Base-by-base conservation (phyloP, 2,888 invertebrate genomes). In the Scaptodrosophila latifasciaeformis region DNA sequence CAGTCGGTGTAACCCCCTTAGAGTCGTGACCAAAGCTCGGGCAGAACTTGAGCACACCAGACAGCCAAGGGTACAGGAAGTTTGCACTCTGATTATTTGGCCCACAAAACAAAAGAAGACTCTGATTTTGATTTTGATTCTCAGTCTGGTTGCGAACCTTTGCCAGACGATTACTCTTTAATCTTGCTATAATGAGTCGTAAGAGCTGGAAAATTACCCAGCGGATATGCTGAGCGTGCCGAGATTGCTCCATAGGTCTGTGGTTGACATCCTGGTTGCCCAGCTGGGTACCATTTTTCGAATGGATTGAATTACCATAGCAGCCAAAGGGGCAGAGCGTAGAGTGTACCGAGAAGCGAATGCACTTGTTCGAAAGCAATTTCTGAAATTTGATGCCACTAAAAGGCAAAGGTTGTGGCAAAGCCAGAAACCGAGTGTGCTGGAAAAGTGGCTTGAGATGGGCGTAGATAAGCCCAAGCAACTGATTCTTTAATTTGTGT, bases 81-180 rank as follows among this genome's bases (percentile, higher is more conserved):
- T 76, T 53, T 49, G 59, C 74, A 82, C 80, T 80, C 67, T 43
- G 52, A 48, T 47, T 56, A 61, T 67, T 57, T 62, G 61, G 48
- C n/a, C 3, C 24, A 3, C 24, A 24, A 24, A 24, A 24, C 24
- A 5, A 5, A 5, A 24, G 24, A 24, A 7, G 7, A 7, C 24
- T 24, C 27, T 21, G 24, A 13, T n/a, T 27, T 43, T 54, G n/a
- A n/a, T n/a, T n/a, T n/a, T n/a, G n/a, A n/a, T n/a, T n/a, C n/a
- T n/a, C n/a, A n/a, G n/a, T n/a, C n/a, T n/a, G n/a, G n/a, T n/a
- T n/a, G n/a, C n/a, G n/a, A n/a, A n/a, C n/a, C n/a, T n/a, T n/a
- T n/a, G n/a, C n/a, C n/a, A n/a, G n/a, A 76, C 69, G 75, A 75
- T 80, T 77, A 74, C 65, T 63, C 74, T 65, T 63, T 74, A 75